Base-by-base conservation (phyloP, 2,888 invertebrate species). In the Dexiosoma caninum region DNA sequence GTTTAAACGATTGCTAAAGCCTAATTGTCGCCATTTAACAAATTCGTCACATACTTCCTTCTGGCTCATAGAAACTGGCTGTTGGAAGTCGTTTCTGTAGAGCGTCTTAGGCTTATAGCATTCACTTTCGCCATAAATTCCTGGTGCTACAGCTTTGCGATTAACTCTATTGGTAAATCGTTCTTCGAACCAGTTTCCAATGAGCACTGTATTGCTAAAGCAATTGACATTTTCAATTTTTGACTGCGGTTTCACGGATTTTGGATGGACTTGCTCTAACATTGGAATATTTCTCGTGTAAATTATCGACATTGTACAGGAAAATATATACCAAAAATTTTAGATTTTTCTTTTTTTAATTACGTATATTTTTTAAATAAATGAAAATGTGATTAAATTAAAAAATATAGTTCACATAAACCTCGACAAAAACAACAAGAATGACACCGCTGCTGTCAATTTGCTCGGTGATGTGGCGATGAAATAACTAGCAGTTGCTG, bases 131-230 rank as follows among this genome's bases (percentile, higher is more conserved):
- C 81, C 84, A 16, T 83, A 83, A 19, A 82, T 75, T 0, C 72
- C 64, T 1, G 84, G 84, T 14, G 82, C 66, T 8, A 84, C 81
- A 12, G 84, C 84, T 1, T 76, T 80, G 6, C 27, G n/a, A 55
- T 84, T 82, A n/a, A 40, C 66, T 30, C 72, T 32, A 21, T 66
- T 44, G 5, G 59, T 27, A 51, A 82, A 67, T 53, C 86, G 84
- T 30, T 86, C 82, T 19, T 85, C 85, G 37, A 83, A 85, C 86
- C 86, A 86, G 46, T 86, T 85, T 1, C 86, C 86, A 12, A 86
- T 69, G 0, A 85, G 71, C 0, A 83, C 84, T 0, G 77, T 67
- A 19, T 83, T 83, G 7, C 82, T 74, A 51, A 83, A 86, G 1
- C 44, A 16, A 49, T 71, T 66, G 66, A 66, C 71, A 16, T 21